Evolutionary conservation across 2,797 vertebrate species (phyloP).

Genomic region (Parambassis ranga): DNA sequence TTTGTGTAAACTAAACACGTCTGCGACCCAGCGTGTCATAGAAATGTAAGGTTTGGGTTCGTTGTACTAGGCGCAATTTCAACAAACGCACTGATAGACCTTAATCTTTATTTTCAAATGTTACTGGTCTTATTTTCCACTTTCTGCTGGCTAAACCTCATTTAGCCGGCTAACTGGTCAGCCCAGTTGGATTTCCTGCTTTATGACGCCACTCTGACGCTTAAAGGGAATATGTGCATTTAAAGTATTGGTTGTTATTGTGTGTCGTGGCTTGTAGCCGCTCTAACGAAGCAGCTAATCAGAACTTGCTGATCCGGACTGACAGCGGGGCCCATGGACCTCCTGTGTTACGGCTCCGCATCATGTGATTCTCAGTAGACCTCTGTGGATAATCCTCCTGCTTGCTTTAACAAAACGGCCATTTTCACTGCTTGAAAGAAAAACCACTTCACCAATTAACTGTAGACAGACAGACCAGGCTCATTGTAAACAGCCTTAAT

Average conservation of each 20-base stretch:
- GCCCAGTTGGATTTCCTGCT: slow-evolving; percentile 14
- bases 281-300: slow-evolving; percentile 4
- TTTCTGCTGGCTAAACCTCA: not conserved
- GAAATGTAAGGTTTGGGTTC: too few relatives aligned
- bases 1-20: not conserved
- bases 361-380: slow-evolving; percentile 46
- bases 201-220: not conserved
- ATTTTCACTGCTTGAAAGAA: not conserved
- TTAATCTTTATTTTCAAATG: too few relatives aligned
- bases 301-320: slow-evolving; percentile 8
- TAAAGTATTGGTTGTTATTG: not conserved
- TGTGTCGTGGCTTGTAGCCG: not conserved
- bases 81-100: too few relatives aligned
- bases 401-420: not conserved
- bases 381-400: slow-evolving; percentile 19
- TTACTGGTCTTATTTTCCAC: not conserved
- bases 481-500: too few relatives aligned
- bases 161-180: not conserved
- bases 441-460: not conserved
- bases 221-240: not conserved
- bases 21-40: not conserved
- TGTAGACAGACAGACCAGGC: too few relatives aligned
- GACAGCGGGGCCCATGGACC: not conserved
- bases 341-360: not conserved
- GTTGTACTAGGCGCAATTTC: too few relatives aligned